A percentile compares a stretch with the other conserved stretches of the same genome.
phyloP scores from a whole-genome alignment of 2,113 vertebrate species.

The Galeopterus variegatus region DNA sequence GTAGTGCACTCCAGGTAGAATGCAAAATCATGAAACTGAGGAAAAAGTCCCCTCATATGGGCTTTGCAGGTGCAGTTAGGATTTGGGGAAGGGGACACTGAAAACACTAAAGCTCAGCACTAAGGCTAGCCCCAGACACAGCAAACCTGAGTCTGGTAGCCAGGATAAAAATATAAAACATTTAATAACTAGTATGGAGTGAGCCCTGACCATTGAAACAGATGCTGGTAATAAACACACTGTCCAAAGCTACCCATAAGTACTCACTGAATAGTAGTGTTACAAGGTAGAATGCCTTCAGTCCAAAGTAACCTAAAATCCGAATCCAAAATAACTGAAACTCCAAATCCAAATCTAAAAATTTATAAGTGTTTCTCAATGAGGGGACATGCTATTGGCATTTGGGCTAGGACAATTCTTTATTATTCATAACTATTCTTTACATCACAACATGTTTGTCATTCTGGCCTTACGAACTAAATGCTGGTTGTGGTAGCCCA shows the following conservation, averaged over 20 bases:
- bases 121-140: neutral
- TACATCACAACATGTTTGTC: neutral
- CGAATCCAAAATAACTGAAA: slow-evolving; percentile 19
- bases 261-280: neutral
- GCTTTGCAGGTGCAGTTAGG: neutral
- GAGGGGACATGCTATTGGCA: neutral
- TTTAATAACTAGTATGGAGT: neutral
- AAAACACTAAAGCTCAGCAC: neutral
- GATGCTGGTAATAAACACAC: neutral
- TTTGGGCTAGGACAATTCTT: neutral
- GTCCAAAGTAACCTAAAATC: no score
- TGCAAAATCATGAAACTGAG: neutral
- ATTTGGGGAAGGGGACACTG: neutral
- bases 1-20: neutral
- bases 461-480: neutral
- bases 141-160: neutral
- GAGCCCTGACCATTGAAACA: neutral
- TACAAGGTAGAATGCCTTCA: neutral
- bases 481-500: neutral
- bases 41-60: neutral
- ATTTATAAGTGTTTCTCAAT: neutral
- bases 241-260: neutral
- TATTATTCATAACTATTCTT: neutral
- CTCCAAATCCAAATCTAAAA: neutral
- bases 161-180: neutral